Conservation (phyloP, 2,797 vertebrate genomes). For the Poecilia wingei region DNA sequence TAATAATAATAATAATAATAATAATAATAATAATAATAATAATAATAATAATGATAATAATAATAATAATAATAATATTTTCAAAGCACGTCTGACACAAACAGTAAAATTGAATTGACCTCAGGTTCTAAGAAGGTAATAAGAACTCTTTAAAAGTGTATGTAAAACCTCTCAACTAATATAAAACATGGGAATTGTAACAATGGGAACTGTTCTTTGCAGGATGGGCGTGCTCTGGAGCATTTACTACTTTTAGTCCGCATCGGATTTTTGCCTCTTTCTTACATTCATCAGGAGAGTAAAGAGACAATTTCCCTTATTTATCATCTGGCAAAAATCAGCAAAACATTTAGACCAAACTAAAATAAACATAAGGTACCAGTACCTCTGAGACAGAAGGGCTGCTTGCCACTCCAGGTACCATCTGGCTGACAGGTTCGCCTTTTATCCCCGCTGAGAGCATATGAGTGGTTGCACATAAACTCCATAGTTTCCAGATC, state of each 20-base stretch:
- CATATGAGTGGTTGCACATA: conserved; percentile 92
- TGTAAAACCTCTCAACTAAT: neutral
- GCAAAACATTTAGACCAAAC: neutral
- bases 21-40: conserved; percentile 23
- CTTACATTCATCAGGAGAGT: neutral
- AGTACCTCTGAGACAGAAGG: conserved; percentile 93
- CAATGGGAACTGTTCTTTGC: neutral
- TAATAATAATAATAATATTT: neutral
- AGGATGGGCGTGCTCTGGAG: neutral
- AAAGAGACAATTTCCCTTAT: neutral
- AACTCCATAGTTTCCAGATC: conserved; percentile 82
- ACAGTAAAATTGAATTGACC: conserved; percentile 12
- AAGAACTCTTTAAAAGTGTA: neutral
- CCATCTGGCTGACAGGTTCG: conserved; percentile 88
- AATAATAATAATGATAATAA: conserved; percentile 30
- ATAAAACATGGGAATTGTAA: neutral
- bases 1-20: conserved; percentile 19
- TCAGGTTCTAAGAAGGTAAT: neutral
- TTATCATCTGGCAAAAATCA: neutral
- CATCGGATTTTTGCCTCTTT: neutral
- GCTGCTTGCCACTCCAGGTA: conserved; percentile 91
- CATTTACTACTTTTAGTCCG: neutral
- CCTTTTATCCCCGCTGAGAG: conserved; percentile 86
- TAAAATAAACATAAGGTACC: neutral
- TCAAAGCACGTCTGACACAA: conserved; percentile 16